Percentiles rank a stretch among this genome's conserved stretches.
These are phyloP conservation scores for Spheniscus humboldti DNA, from an alignment of 2,797 vertebrate genomes.

Conservation along the genomic window DNA sequence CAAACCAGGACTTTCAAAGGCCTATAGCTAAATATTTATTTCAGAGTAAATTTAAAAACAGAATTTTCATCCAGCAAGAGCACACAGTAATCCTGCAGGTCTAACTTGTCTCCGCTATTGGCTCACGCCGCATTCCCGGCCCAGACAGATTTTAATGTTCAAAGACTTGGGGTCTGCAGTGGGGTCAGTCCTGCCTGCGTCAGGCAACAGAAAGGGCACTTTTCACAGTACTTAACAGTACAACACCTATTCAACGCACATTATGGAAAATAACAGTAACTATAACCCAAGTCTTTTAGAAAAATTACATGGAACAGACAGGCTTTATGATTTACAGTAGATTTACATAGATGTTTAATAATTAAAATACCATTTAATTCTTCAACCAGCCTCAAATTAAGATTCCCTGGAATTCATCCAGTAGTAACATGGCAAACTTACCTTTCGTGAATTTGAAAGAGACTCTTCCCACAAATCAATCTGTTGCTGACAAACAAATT, in stretches of 20 bases:
- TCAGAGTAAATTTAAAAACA: constrained; percentile 33
- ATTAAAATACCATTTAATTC: constrained; percentile 19
- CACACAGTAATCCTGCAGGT: constrained; percentile 17
- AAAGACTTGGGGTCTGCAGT: background rate
- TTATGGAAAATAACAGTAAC: background rate
- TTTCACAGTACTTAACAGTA: background rate
- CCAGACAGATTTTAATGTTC: background rate
- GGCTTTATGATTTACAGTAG: background rate
- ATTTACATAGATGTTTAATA: background rate
- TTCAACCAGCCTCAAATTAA: background rate
- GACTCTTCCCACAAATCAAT: background rate
- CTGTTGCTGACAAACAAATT: background rate
- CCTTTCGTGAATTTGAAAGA: background rate
- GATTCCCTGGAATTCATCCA: background rate
- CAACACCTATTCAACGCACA: background rate
- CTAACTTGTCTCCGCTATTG: background rate
- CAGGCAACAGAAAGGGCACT: background rate
- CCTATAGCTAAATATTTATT: constrained; percentile 67
- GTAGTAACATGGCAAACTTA: background rate
- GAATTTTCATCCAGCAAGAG: constrained; percentile 23
- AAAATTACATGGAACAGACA: background rate
- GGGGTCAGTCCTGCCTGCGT: background rate
- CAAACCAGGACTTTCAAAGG: constrained; percentile 52
- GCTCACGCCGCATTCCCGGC: background rate
- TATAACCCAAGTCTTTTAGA: background rate